Percentiles rank a stretch among this genome's conserved stretches.
Conservation (phyloP, 2,797 vertebrate species). For the Melanotaenia boesemani region DNA sequence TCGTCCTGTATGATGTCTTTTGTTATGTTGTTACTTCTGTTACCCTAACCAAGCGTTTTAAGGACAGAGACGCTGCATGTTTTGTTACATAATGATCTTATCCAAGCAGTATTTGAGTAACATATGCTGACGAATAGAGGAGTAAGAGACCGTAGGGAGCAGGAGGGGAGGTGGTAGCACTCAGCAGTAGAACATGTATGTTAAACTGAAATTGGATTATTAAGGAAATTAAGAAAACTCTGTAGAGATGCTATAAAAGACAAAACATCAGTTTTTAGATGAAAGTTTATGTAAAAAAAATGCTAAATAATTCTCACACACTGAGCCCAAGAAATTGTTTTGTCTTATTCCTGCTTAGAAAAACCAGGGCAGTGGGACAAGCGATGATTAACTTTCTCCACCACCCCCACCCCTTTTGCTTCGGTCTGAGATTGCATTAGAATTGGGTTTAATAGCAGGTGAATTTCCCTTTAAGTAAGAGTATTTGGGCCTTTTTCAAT, state of each 20-base stretch:
- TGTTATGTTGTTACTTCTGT: slow-evolving; percentile 59
- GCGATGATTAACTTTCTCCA: slow-evolving; percentile 46
- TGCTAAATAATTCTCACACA: slow-evolving; percentile 44
- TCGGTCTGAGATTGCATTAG: slow-evolving; percentile 27
- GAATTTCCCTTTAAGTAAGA: no score
- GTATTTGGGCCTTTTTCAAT: no score
- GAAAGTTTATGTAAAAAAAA: not conserved
- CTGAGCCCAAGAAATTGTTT: slow-evolving; percentile 37
- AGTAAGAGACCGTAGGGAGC: slow-evolving; percentile 8
- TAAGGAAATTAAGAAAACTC: slow-evolving; percentile 9
- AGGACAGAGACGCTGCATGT: slow-evolving; percentile 33
- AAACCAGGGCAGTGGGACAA: slow-evolving; percentile 72
- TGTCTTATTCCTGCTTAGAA: slow-evolving; percentile 30
- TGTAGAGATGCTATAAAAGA: not conserved
- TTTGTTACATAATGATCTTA: slow-evolving; percentile 16
- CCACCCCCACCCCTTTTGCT: not conserved
- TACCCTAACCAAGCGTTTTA: slow-evolving; percentile 49
- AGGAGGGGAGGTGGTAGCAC: not conserved
- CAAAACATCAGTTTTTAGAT: not conserved
- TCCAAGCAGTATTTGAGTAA: slow-evolving; percentile 40
- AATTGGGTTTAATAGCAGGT: no score
- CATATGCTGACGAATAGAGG: slow-evolving; percentile 20
- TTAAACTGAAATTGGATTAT: slow-evolving; percentile 5
- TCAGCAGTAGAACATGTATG: slow-evolving; percentile 1
- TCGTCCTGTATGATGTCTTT: slow-evolving; percentile 48